These are phyloP conservation scores for Drosophila emarginata DNA, from an alignment of 2,888 invertebrate species.

Conservation along the genomic window DNA sequence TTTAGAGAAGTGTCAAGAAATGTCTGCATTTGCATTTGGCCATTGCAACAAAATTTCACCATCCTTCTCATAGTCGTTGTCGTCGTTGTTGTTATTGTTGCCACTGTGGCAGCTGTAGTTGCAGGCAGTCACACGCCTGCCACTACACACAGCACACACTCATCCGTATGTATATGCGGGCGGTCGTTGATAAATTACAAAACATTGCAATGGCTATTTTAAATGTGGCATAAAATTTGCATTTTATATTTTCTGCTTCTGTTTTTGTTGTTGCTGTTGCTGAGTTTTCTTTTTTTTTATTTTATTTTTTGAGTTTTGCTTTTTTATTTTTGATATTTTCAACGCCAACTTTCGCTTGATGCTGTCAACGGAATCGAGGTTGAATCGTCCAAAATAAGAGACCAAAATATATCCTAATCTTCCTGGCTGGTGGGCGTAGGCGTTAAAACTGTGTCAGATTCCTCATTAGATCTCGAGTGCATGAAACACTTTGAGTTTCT, in stretches of 20 bases:
- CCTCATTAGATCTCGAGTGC: constrained; percentile 67
- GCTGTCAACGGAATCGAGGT: constrained; percentile 41
- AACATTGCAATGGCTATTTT: constrained; percentile 72
- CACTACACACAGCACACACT: constrained; percentile 26
- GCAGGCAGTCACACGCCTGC: constrained; percentile 64
- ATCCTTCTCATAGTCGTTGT: constrained; percentile 5
- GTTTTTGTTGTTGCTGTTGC: constrained; percentile 25
- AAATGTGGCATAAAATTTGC: constrained; percentile 75
- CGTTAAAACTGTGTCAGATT: constrained; percentile 70
- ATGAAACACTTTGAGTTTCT: constrained; percentile 56
- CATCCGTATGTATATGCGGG: constrained; percentile 49
- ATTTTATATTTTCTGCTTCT: constrained; percentile 56
- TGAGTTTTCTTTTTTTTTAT: neutral
- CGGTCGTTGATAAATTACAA: constrained; percentile 77
- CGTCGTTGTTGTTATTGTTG: constrained; percentile 21
- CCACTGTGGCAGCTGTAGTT: constrained; percentile 44
- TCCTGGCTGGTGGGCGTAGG: constrained; percentile 25
- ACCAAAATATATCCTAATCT: constrained; percentile 25
- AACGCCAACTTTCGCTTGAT: constrained; percentile 19
- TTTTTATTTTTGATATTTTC: neutral
- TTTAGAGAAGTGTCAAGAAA: constrained; percentile 77
- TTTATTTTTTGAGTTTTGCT: constrained; percentile 46
- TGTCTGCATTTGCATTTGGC: constrained; percentile 70
- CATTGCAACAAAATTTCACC: constrained; percentile 51
- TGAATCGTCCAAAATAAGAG: constrained; percentile 15